Evolutionary conservation across 2,113 vertebrate genomes (phyloP).

Genomic region (Plecotus auritus): DNA sequence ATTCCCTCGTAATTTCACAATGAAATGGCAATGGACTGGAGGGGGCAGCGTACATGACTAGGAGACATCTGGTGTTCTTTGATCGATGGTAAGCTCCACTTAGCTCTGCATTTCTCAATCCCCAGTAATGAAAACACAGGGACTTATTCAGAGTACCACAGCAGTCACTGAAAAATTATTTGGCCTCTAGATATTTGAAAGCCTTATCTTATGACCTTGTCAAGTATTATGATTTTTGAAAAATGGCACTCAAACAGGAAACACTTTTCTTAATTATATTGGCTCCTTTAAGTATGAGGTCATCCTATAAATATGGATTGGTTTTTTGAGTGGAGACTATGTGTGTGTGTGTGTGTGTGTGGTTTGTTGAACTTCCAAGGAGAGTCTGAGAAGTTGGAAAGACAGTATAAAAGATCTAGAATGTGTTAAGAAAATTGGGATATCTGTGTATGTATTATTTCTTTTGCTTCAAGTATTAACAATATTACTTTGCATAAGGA

Average conservation of each 20-base stretch:
- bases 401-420: neutral
- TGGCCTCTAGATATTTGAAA: conserved; percentile 10
- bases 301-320: conserved; percentile 18
- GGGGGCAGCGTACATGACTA: neutral
- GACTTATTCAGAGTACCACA: conserved; percentile 3
- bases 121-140: conserved; percentile 26
- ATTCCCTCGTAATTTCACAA: neutral
- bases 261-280: conserved; percentile 40
- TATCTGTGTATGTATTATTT: neutral
- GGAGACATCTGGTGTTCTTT: neutral
- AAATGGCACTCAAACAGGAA: conserved; percentile 27
- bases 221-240: conserved; percentile 48
- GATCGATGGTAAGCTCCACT: neutral
- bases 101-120: neutral
- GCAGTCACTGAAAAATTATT: conserved; percentile 38
- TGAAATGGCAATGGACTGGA: neutral
- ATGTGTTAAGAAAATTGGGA: neutral
- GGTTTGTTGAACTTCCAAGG: neutral
- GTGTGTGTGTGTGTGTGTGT: neutral
- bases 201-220: conserved; percentile 45
- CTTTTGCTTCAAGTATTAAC: neutral
- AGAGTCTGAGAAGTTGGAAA: neutral
- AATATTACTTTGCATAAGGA: neutral
- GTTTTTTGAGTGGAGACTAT: neutral
- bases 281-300: conserved; percentile 36